phyloP scores from a whole-genome alignment of 2,797 vertebrate species.

The Thripadectes ignobilis region DNA sequence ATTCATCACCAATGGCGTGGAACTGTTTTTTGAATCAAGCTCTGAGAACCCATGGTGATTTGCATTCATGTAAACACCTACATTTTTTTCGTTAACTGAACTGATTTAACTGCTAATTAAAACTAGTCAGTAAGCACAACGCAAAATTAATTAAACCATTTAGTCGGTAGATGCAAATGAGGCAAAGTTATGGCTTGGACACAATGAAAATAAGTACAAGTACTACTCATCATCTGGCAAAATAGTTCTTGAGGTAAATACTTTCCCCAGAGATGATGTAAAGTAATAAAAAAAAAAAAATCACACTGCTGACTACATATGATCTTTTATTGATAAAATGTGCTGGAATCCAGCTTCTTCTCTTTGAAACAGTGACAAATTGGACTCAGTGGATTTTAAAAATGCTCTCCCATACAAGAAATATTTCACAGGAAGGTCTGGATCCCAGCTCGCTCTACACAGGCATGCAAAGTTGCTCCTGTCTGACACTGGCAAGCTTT shows the following conservation, averaged over 20 bases:
- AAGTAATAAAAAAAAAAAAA: constrained; percentile 39
- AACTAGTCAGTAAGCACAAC: constrained; percentile 80
- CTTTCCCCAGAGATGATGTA: constrained; percentile 52
- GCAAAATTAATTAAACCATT: constrained; percentile 82
- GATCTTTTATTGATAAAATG: constrained; percentile 64
- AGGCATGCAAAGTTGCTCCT: background rate
- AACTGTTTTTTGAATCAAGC: constrained; percentile 67
- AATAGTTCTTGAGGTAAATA: constrained; percentile 58
- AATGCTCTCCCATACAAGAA: background rate
- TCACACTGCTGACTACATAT: constrained; percentile 59
- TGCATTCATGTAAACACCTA: constrained; percentile 78
- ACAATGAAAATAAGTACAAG: constrained; percentile 63
- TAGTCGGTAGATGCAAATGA: constrained; percentile 78
- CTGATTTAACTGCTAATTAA: constrained; percentile 83
- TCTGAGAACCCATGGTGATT: constrained; percentile 69
- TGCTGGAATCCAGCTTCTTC: constrained; percentile 29
- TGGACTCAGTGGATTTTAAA: constrained; percentile 21
- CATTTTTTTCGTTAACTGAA: constrained; percentile 77
- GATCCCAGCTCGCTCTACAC: background rate
- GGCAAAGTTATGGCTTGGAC: constrained; percentile 69
- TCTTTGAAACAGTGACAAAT: constrained; percentile 33
- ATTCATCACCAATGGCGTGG: constrained; percentile 65
- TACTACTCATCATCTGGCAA: constrained; percentile 66
- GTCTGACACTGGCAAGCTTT: background rate
- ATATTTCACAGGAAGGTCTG: background rate